Evolutionary conservation across 2,888 invertebrate genomes (phyloP).

Genomic region (Cenopis cana): DNA sequence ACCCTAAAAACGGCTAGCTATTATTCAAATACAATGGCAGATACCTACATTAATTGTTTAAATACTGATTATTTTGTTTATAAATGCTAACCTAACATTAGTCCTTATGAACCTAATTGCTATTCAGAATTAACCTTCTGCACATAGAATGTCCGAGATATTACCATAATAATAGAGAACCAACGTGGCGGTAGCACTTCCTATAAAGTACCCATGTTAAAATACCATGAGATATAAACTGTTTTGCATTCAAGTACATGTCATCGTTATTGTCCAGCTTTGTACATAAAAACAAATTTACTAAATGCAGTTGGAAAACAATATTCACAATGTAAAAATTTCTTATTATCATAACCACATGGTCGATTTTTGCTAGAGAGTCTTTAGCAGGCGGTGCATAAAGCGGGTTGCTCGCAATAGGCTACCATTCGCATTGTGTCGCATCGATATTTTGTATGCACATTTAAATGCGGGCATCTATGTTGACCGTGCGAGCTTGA

Average conservation of each 20-base stretch:
- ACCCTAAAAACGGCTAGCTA: no score
- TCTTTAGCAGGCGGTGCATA: constrained; percentile 46
- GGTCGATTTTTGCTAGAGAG: constrained; percentile 50
- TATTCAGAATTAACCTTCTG: constrained; percentile 25
- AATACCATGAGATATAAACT: constrained; percentile 75
- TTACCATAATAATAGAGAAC: constrained; percentile 46
- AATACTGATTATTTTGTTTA: no score
- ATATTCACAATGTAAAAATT: constrained; percentile 44
- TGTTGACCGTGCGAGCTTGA: constrained; percentile 64
- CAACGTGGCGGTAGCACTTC: constrained; percentile 65
- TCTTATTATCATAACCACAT: constrained; percentile 47
- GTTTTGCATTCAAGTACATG: constrained; percentile 80
- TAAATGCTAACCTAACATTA: no score
- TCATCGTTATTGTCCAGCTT: constrained; percentile 78
- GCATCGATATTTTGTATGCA: constrained; percentile 82
- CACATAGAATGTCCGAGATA: constrained; percentile 37
- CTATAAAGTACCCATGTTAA: constrained; percentile 73
- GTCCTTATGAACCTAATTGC: constrained; percentile 5
- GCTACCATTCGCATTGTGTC: constrained; percentile 74
- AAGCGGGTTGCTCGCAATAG: constrained; percentile 58
- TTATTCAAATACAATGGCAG: no score
- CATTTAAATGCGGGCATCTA: constrained; percentile 82
- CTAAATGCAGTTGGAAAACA: background rate
- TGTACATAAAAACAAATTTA: constrained; percentile 53
- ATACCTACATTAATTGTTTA: no score